phyloP scores from a whole-genome alignment of 2,113 vertebrate species.

The Athene noctua region DNA sequence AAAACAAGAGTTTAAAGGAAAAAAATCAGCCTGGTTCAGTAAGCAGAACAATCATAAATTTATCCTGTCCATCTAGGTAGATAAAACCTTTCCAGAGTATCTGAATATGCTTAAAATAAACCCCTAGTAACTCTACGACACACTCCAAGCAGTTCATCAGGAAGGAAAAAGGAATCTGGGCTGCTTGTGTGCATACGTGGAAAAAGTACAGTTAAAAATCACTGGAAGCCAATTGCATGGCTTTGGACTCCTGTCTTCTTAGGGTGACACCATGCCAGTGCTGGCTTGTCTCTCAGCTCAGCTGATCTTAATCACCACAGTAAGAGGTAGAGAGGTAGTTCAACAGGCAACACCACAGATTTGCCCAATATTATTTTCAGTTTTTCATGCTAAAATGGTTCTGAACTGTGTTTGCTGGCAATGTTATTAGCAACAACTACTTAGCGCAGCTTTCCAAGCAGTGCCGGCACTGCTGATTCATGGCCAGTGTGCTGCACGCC shows the following conservation, averaged over 20 bases:
- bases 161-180: not conserved
- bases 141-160: not conserved
- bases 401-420: not conserved
- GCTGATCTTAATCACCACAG: not conserved
- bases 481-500: rapidly evolving
- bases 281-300: not conserved
- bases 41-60: not conserved
- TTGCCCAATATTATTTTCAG: not conserved
- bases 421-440: not conserved
- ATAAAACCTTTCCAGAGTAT: not conserved
- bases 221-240: not conserved
- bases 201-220: not conserved
- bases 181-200: not conserved
- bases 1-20: not conserved
- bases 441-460: not conserved
- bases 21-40: not conserved
- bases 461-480: not conserved
- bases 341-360: not conserved
- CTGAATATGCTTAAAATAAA: not conserved
- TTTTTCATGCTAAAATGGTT: not conserved
- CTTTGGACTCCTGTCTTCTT: not conserved
- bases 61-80: not conserved
- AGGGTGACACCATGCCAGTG: not conserved
- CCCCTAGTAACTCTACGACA: not conserved
- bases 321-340: not conserved